Base-by-base conservation (phyloP, 2,888 invertebrate genomes). In the Drosophila nr. perissopoda region DNA sequence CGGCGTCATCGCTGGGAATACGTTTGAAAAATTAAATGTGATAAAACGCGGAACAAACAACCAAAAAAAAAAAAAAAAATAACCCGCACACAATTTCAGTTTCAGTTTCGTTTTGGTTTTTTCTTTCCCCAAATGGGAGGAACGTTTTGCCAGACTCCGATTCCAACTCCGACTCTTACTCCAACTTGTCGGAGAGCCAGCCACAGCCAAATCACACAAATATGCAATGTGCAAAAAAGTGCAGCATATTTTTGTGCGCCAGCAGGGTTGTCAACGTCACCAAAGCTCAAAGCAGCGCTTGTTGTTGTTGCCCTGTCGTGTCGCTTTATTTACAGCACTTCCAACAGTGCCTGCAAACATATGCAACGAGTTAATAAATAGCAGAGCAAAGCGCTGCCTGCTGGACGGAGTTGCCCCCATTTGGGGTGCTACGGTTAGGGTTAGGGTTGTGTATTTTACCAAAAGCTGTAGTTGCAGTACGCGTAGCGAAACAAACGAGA, bases 331-430 rank as follows among this genome's bases (percentile, higher is more conserved):
- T 88, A 80, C 78, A 79, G 70, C 76, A 62, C 76, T 70, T 58
- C 52, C 67, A 69, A 74, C 76, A 72, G 81, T 87, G 84, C 75
- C 85, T 79, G 81, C 87, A 83, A 85, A 81, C 86, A 87, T 88
- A 90, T 90, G 87, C 89, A 83, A 77, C 76, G 79, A 87, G 90
- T 89, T 88, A 90, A 90, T 90, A 89, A 87, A 87, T 83, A 82
- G 76, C 79, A 80, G 58, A 71, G 67, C 27, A 46, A 46, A 25
- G 16, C 46, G 46, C 16, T 25, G 46, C 46, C 8, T 8, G 16
- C 16, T 8, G 25, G 8, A 4, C 8, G 25, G 27, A 46, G 25
- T 25, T 46, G 16, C 46, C 46, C 16, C 46, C 46, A 8, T 25
- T 16, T 16, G 25, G 25, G 46, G 25, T 40, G 59, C 38, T 18